Conservation (phyloP, 2,113 vertebrate genomes). For the Protobothrops mucrosquamatus region DNA sequence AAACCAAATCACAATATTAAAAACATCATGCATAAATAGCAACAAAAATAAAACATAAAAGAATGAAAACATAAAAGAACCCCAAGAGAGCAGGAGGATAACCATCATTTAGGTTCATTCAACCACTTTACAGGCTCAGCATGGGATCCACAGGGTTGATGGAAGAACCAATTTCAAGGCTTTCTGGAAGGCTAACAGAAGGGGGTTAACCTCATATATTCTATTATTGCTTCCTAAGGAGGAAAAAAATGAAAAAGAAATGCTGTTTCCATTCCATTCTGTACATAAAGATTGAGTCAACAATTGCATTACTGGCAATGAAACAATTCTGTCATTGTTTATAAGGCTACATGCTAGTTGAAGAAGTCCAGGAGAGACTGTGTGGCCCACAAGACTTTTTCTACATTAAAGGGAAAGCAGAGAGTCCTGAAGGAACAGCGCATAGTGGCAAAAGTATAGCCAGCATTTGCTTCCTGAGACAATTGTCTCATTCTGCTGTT, state of each 20-base stretch:
- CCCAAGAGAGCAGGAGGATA: neutral
- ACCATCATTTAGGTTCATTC: neutral
- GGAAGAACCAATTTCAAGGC: neutral
- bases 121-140: neutral
- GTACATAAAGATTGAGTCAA: neutral
- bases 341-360: neutral
- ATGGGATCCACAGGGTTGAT: neutral
- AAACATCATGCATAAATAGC: neutral
- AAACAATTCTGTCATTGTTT: neutral
- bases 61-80: neutral
- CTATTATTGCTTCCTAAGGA: neutral
- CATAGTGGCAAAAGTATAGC: neutral
- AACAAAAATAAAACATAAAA: neutral
- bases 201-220: neutral
- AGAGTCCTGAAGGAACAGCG: neutral
- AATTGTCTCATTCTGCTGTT: neutral
- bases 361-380: neutral
- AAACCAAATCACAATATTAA: neutral
- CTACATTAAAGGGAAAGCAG: neutral
- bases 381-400: neutral
- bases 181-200: neutral
- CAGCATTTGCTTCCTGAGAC: neutral
- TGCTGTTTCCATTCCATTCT: neutral
- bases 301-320: neutral
- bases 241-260: neutral